phyloP scores from a whole-genome alignment of 2,888 invertebrate genomes.

The Nomada fucata region DNA sequence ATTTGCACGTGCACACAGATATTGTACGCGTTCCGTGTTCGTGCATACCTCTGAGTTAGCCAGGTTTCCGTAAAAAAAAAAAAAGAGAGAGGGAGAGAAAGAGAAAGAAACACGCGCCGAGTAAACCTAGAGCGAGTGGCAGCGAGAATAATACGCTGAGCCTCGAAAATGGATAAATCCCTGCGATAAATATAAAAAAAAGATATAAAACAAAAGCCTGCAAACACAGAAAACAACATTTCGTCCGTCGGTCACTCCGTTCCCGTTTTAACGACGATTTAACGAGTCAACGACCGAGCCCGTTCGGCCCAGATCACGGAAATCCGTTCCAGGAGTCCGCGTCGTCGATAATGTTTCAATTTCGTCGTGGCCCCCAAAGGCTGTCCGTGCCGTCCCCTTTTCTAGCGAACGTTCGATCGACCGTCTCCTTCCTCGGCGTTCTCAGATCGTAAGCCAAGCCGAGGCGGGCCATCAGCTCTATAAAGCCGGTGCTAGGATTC shows the following conservation, averaged over 20 bases:
- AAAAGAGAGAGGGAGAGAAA: too few relatives aligned
- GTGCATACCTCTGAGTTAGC: neutral
- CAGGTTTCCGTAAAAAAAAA: neutral
- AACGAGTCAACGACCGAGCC: too few relatives aligned
- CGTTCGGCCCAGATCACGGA: too few relatives aligned
- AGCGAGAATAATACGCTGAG: too few relatives aligned
- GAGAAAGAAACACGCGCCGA: neutral
- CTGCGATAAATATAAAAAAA: neutral
- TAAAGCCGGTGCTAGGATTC: conserved; percentile 78
- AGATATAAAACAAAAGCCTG: neutral
- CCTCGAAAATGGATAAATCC: neutral
- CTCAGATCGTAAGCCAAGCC: conserved; percentile 81
- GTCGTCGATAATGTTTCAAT: conserved; percentile 23
- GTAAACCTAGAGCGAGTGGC: conserved; percentile 8
- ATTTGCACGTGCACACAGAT: neutral
- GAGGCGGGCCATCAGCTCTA: conserved; percentile 78
- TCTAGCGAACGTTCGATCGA: conserved; percentile 71
- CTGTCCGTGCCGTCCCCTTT: conserved; percentile 80
- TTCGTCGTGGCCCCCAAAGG: conserved; percentile 73
- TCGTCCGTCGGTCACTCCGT: too few relatives aligned
- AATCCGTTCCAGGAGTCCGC: neutral
- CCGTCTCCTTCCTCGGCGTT: conserved; percentile 72
- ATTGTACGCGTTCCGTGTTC: conserved; percentile 14
- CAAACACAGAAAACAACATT: too few relatives aligned
- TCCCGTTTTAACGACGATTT: too few relatives aligned